Evolutionary conservation across 2,888 invertebrate species (phyloP).

Genomic region (Malachius bipustulatus): DNA sequence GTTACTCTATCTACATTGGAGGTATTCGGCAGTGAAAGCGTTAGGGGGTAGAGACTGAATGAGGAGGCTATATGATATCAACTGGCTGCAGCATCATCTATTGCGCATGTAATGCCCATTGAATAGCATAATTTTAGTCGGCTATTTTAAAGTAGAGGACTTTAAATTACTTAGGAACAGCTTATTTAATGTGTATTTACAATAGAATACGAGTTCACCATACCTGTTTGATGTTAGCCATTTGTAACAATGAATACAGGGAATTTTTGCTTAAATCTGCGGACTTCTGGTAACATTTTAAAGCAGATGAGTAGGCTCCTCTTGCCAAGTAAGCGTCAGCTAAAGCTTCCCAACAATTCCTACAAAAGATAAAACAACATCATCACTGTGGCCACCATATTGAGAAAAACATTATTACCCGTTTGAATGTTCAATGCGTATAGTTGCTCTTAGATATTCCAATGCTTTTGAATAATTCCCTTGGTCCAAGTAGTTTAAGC

Average conservation of each 20-base stretch:
- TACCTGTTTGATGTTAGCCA: constrained; percentile 59
- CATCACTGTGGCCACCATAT: too few species aligned
- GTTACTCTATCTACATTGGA: too few species aligned
- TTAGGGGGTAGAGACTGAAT: too few species aligned
- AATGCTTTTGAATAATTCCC: constrained; percentile 66
- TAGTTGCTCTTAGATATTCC: constrained; percentile 58
- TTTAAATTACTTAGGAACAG: too few species aligned
- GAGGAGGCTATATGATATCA: too few species aligned
- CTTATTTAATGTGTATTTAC: too few species aligned
- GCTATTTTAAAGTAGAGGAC: too few species aligned
- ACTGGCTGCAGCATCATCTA: too few species aligned
- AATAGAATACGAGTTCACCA: too few species aligned
- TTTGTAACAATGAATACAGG: constrained; percentile 61
- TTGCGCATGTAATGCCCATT: too few species aligned
- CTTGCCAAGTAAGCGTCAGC: constrained; percentile 83
- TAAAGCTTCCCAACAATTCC: constrained; percentile 71
- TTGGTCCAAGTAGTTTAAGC: constrained; percentile 64
- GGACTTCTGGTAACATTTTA: constrained; percentile 73
- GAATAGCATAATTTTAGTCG: too few species aligned
- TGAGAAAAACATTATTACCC: constrained; percentile 39
- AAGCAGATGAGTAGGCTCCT: constrained; percentile 82
- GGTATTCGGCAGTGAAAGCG: too few species aligned
- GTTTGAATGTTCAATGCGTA: constrained; percentile 55
- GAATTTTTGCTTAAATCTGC: constrained; percentile 52
- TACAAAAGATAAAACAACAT: constrained; percentile 20